phyloP scores from a whole-genome alignment of 2,113 vertebrate genomes.

The Perca flavescens region DNA sequence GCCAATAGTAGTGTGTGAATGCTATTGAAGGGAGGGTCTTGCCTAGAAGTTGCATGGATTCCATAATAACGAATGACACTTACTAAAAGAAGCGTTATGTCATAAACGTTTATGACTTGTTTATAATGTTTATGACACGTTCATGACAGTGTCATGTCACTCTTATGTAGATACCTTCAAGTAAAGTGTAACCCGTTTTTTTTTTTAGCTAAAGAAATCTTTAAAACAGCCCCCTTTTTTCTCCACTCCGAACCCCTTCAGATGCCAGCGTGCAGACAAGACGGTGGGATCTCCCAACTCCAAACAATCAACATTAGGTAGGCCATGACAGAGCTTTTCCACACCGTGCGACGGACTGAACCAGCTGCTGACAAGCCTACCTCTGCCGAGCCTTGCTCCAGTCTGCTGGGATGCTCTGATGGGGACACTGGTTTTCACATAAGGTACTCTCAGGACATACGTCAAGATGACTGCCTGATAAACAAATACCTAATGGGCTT shows the following conservation, averaged over 20 bases:
- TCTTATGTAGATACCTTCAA: too few species aligned
- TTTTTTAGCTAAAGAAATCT: conserved; percentile 4
- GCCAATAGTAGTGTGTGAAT: too few species aligned
- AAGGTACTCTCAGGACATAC: conserved; percentile 37
- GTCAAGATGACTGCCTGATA: conserved; percentile 34
- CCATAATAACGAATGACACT: too few species aligned
- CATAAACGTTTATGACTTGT: too few species aligned
- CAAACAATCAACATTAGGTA: conserved; percentile 76
- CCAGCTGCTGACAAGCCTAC: conserved; percentile 76
- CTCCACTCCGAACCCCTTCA: conserved; percentile 31
- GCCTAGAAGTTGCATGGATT: too few species aligned
- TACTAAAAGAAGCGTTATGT: too few species aligned
- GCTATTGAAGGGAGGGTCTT: too few species aligned
- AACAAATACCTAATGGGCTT: conserved; percentile 29
- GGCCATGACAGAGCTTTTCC: conserved; percentile 80
- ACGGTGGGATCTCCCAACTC: conserved; percentile 54
- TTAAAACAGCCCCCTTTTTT: not conserved
- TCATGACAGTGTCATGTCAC: too few species aligned
- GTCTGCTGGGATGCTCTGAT: conserved; percentile 43
- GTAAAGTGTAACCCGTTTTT: not conserved
- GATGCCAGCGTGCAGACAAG: conserved; percentile 69
- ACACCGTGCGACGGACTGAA: conserved; percentile 73
- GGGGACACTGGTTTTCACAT: conserved; percentile 35
- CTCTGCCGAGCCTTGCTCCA: conserved; percentile 22
- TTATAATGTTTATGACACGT: too few species aligned